Evolutionary conservation across 1,140 invertebrate species (phyloP).

Genomic region (Aphidius ervi): DNA sequence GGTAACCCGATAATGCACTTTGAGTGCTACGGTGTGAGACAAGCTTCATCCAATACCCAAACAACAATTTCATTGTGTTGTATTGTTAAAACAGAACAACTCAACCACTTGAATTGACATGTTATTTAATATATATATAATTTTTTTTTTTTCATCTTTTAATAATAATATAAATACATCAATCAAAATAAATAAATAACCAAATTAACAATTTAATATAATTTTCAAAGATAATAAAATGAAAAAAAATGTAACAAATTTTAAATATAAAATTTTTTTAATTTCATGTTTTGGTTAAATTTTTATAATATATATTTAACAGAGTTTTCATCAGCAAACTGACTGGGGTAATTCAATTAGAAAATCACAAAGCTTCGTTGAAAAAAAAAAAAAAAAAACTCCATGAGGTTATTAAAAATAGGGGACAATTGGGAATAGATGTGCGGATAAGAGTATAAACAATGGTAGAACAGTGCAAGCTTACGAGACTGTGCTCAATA

Average conservation of each 20-base stretch:
- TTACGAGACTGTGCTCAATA: conserved; percentile 12
- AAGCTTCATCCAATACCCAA: background rate
- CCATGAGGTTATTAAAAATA: conserved; percentile 32
- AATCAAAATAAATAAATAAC: no score
- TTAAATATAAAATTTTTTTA: background rate
- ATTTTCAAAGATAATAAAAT: no score
- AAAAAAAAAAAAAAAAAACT: conserved; percentile 24
- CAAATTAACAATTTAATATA: no score
- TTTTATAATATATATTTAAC: conserved; percentile 9
- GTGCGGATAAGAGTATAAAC: conserved; percentile 20
- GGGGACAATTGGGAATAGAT: conserved; percentile 13
- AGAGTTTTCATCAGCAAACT: conserved; percentile 9
- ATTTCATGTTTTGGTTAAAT: background rate
- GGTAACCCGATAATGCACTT: conserved; percentile 36
- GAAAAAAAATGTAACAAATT: no score
- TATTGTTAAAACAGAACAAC: no score
- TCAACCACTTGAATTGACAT: no score
- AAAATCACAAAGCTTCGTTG: conserved; percentile 33
- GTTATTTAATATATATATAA: no score
- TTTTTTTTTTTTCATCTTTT: no score
- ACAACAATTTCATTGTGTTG: conserved; percentile 4
- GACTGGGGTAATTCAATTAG: conserved; percentile 31
- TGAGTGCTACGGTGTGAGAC: conserved; percentile 9
- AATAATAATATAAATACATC: no score
- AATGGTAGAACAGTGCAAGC: conserved; percentile 4